phyloP scores from a whole-genome alignment of 2,113 vertebrate species.

The Macheiramphus alcinus region DNA sequence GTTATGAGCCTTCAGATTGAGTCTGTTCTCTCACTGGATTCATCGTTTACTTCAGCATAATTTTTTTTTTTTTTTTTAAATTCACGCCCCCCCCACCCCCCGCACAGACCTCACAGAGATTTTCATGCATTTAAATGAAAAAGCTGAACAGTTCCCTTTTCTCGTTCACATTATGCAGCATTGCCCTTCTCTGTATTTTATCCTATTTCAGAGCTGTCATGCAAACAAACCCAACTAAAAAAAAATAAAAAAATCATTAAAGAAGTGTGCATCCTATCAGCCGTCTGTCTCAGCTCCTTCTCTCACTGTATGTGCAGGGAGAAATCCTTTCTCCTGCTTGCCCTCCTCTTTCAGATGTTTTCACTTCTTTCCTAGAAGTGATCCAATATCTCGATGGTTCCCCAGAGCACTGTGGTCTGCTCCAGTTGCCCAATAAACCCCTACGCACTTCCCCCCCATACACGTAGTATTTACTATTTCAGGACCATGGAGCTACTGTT shows the following conservation, averaged over 20 bases:
- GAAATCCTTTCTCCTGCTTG: neutral
- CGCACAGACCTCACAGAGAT: neutral
- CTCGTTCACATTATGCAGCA: conserved; percentile 19
- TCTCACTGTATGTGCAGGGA: neutral
- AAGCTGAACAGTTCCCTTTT: neutral
- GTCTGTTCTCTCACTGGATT: neutral
- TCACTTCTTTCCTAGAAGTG: neutral
- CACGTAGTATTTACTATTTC: neutral
- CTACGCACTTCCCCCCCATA: accelerated
- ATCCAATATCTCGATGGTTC: neutral
- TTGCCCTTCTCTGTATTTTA: conserved; percentile 52
- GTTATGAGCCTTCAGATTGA: conserved; percentile 18
- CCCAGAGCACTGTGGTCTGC: neutral
- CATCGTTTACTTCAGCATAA: neutral
- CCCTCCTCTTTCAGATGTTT: neutral
- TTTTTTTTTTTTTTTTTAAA: neutral
- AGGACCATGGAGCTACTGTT: neutral
- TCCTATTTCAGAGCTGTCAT: conserved; percentile 25
- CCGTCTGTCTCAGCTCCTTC: neutral
- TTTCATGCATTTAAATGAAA: conserved; percentile 52
- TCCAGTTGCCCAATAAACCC: neutral
- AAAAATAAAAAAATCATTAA: neutral
- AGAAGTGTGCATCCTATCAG: neutral
- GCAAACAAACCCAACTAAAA: neutral
- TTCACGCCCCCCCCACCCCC: neutral